A percentile compares a stretch with the other conserved stretches of the same genome.
Conservation (phyloP, 2,888 invertebrate genomes). For the Lithophane semibrunnea region DNA sequence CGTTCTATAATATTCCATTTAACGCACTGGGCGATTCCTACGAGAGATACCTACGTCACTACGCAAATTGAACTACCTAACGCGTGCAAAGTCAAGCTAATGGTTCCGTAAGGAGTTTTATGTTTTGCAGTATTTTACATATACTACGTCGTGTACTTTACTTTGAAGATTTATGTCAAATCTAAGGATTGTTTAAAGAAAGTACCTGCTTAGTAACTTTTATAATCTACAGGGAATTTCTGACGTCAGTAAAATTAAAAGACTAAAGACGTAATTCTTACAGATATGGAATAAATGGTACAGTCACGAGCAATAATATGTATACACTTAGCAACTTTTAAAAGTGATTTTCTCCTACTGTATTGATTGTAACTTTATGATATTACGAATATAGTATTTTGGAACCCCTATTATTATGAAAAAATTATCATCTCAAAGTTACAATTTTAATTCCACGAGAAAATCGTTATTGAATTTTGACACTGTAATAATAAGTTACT, state of each 20-base stretch:
- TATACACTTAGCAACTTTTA: too few relatives aligned
- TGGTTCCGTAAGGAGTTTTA: conserved; percentile 25
- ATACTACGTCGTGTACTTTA: neutral
- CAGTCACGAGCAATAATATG: too few relatives aligned
- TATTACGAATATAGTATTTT: too few relatives aligned
- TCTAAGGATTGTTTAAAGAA: neutral
- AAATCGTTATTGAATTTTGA: too few relatives aligned
- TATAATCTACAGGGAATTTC: neutral
- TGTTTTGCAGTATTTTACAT: neutral
- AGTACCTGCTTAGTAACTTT: neutral
- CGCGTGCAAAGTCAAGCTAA: neutral
- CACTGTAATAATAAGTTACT: too few relatives aligned
- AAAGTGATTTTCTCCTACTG: too few relatives aligned
- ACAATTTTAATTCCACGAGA: too few relatives aligned
- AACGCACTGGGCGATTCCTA: conserved; percentile 29
- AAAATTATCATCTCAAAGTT: too few relatives aligned
- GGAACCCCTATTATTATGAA: too few relatives aligned
- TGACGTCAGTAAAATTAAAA: neutral
- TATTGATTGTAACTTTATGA: too few relatives aligned
- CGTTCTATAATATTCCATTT: neutral
- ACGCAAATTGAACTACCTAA: conserved; percentile 11
- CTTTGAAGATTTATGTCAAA: neutral
- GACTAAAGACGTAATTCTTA: neutral
- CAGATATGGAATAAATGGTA: too few relatives aligned
- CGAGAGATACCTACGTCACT: conserved; percentile 54